A percentile compares a stretch with the other conserved stretches of the same genome.
phyloP scores from a whole-genome alignment of 92 coral and sea anemone species.

The Palythoa heliodiscus region DNA sequence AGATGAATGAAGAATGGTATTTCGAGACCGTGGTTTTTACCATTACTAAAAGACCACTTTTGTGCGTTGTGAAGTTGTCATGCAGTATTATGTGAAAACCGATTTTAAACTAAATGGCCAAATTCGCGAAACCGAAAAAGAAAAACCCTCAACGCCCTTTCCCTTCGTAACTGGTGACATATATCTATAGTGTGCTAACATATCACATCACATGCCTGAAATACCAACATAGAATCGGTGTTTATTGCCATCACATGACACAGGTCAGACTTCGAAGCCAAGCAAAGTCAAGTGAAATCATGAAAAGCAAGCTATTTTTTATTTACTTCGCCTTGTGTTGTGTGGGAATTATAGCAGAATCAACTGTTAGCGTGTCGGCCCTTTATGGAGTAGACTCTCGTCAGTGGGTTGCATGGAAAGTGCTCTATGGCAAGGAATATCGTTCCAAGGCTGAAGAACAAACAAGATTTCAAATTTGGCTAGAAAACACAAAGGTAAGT shows the following conservation, averaged over 20 bases:
- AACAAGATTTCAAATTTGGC: constrained; percentile 81
- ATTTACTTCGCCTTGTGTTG: background rate
- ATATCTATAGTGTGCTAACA: no score
- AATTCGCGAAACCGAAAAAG: no score
- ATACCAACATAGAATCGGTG: background rate
- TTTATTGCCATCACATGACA: background rate
- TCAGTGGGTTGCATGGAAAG: constrained; percentile 85
- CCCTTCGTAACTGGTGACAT: no score
- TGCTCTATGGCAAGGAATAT: constrained; percentile 71
- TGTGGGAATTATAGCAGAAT: background rate
- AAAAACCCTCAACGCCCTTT: no score
- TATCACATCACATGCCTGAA: background rate
- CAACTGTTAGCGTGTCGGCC: background rate
- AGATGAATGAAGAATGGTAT: no score
- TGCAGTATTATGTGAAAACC: no score
- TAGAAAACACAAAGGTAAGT: constrained; percentile 75
- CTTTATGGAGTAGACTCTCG: constrained; percentile 49
- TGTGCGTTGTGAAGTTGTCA: no score
- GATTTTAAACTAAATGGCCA: no score
- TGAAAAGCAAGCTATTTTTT: background rate
- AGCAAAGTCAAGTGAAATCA: background rate
- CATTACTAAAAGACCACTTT: no score
- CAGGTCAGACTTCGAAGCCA: background rate
- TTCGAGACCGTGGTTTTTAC: no score
- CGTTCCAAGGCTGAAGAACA: constrained; percentile 66